These are phyloP conservation scores for Myanophis thanlyinensis DNA, from an alignment of 2,113 vertebrate genomes.

Conservation along the genomic window DNA sequence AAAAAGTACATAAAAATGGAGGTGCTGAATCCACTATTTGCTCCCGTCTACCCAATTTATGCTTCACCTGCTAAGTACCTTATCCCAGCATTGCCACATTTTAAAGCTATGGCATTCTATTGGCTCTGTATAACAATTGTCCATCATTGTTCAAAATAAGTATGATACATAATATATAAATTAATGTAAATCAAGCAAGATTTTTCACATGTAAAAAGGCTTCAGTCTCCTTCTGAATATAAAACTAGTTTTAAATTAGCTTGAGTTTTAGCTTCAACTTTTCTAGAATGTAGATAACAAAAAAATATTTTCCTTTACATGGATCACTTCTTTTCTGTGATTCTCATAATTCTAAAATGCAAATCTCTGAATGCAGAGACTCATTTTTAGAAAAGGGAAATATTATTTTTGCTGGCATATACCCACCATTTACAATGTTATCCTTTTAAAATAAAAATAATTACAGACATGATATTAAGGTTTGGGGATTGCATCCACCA, in stretches of 20 bases:
- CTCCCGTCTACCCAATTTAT: background rate
- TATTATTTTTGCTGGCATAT: background rate
- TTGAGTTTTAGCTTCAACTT: background rate
- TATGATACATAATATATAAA: background rate
- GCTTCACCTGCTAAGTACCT: background rate
- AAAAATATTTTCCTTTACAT: background rate
- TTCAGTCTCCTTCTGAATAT: background rate
- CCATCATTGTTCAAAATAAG: background rate
- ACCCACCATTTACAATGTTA: background rate
- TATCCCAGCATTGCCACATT: background rate
- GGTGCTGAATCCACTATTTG: background rate
- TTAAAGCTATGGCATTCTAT: background rate
- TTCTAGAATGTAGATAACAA: background rate
- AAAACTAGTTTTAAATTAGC: background rate
- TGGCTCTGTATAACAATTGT: background rate
- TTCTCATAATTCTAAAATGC: background rate
- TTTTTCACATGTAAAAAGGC: background rate
- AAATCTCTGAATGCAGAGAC: background rate
- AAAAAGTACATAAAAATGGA: background rate
- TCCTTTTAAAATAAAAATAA: background rate
- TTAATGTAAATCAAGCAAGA: background rate
- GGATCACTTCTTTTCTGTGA: background rate
- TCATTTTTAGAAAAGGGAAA: background rate
- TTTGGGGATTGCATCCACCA: background rate
- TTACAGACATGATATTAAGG: background rate